Conservation (phyloP, 2,797 vertebrate species). For the Helarctos malayanus region DNA sequence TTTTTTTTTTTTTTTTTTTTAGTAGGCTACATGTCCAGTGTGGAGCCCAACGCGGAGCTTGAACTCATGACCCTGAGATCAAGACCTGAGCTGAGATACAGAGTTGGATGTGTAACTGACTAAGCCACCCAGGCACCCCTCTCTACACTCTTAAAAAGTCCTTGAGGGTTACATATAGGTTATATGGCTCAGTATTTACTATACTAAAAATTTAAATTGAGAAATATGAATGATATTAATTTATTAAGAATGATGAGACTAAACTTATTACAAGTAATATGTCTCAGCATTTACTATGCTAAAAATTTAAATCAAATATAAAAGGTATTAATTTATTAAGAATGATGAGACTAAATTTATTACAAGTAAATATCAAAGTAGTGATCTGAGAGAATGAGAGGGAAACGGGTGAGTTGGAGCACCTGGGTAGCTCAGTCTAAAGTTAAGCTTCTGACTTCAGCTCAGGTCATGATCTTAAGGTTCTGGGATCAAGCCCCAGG, state of each 20-base stretch:
- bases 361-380: slow-evolving; percentile 18
- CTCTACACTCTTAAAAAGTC: background rate
- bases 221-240: background rate
- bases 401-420: background rate
- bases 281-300: background rate
- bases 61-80: background rate
- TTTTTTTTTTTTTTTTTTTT: background rate
- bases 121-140: background rate
- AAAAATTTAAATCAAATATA: slow-evolving; percentile 33
- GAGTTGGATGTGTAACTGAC: background rate
- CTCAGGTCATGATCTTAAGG: background rate
- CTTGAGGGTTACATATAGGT: background rate
- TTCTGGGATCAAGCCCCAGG: background rate
- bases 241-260: slow-evolving; percentile 4
- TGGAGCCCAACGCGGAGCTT: background rate
- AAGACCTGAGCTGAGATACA: background rate
- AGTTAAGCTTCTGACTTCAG: background rate
- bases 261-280: slow-evolving; percentile 18
- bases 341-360: slow-evolving; percentile 21
- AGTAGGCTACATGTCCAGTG: background rate
- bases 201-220: slow-evolving; percentile 44
- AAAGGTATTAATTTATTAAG: slow-evolving; percentile 16
- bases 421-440: background rate
- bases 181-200: background rate
- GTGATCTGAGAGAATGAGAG: slow-evolving; percentile 24